Conservation (phyloP, 2,888 invertebrate genomes). For the Quadroppia sp. region DNA sequence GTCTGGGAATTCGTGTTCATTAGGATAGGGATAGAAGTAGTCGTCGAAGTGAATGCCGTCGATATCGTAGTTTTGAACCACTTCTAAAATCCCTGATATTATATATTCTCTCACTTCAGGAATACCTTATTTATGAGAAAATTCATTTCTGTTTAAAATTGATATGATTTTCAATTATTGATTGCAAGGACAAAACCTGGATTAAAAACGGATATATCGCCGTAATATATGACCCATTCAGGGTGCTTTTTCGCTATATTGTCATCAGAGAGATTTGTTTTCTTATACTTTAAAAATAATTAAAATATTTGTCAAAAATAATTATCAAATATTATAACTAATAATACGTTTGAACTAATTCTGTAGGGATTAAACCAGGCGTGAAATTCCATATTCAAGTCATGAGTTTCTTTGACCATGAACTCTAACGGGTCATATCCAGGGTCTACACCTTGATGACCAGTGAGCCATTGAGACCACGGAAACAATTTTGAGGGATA, state of each 20-base stretch:
- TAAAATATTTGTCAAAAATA: neutral
- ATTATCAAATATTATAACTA: no score
- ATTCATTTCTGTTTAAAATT: no score
- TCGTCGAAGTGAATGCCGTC: neutral
- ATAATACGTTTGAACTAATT: neutral
- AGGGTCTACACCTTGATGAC: neutral
- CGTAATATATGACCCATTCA: neutral
- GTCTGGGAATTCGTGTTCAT: neutral
- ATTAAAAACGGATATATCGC: neutral
- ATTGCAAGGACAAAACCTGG: neutral
- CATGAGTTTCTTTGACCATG: neutral
- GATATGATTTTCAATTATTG: no score
- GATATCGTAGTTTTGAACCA: neutral
- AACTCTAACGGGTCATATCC: constrained; percentile 15
- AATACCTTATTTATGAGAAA: neutral
- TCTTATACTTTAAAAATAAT: neutral
- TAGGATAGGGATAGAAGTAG: constrained; percentile 12
- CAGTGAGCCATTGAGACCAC: constrained; percentile 2
- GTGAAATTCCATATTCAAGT: neutral
- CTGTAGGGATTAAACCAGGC: constrained; percentile 6
- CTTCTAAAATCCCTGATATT: neutral
- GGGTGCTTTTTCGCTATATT: neutral
- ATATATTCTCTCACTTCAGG: neutral
- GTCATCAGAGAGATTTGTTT: neutral
- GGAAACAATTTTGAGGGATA: constrained; percentile 4